Base-by-base conservation (phyloP, 2,797 vertebrate species). In the Cheirogaleus major region DNA sequence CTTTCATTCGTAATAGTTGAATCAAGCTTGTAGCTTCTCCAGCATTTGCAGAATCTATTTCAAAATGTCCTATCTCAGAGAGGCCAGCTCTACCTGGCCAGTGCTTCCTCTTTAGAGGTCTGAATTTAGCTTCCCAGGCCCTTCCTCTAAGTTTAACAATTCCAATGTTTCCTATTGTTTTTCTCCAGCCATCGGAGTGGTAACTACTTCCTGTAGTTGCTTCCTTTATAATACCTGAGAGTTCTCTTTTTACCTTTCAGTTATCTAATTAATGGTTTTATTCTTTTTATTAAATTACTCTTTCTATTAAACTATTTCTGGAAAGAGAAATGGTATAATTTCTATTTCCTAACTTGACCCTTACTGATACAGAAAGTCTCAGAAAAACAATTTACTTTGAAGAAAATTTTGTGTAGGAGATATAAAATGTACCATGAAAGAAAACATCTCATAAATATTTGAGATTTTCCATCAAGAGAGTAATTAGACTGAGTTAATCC, bases 401-500 rank as follows among this genome's bases (percentile, higher is more conserved):
- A 70, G 52, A 48, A 76, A 76, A 41, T 52, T 70, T 82, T 43
- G 13, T 82, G 18, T 82, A 93, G 81, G 32, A 55, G 87, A 86
- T 82, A 70, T 15, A 45, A 80, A 90, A 95, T 69, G 13, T 55
- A 75, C 15, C 35, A 70, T 9, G 52, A 87, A 76, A 69, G 81
- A 72, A 65, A 87, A 70, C 22, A 63, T 70, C 35, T 91, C 25
- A 63, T 76, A 91, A 76, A 93, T 87, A 87, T 65, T 96, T 93
- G 69, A 93, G 43, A 67, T 52, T 73, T 83, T 73, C 25, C 23
- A 83, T 69, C 9, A 90, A 78, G n/a, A 38, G 17, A 52, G 0
- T 67, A 72, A 76, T 14, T 81, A 83, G 12, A 89, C 6, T 35
- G 41, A 92, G 13, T 23, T 89, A 35, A 80, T 25, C 35, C 15